A percentile compares a stretch with the other conserved stretches of the same genome.
Conservation (phyloP, 2,888 invertebrate genomes). For the Athalia circularis region DNA sequence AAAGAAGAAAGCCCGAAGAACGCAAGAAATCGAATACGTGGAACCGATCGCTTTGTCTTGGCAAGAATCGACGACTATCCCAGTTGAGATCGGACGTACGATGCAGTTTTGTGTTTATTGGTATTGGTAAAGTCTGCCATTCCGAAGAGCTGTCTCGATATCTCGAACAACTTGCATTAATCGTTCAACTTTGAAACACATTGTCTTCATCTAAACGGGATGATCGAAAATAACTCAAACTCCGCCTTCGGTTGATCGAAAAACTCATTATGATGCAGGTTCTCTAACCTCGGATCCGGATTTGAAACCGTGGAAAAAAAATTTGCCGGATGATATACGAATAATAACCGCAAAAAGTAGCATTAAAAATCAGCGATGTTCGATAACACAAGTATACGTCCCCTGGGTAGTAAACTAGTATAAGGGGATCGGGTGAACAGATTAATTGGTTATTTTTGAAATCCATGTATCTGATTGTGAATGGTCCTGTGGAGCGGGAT, state of each 20-base stretch:
- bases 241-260: neutral
- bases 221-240: neutral
- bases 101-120: slow-evolving; percentile 38
- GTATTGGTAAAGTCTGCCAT: slow-evolving; percentile 23
- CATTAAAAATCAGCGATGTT: neutral
- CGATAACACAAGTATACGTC: slow-evolving; percentile 29
- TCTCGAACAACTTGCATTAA: slow-evolving; percentile 37
- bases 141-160: neutral
- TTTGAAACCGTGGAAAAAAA: too few species aligned
- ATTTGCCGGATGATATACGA: too few species aligned
- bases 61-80: slow-evolving; percentile 38
- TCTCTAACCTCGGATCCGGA: too few species aligned
- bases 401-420: neutral
- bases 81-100: slow-evolving; percentile 34
- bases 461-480: slow-evolving; percentile 6
- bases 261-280: too few species aligned
- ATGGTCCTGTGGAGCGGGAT: neutral
- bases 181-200: slow-evolving; percentile 28
- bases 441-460: slow-evolving; percentile 32
- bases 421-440: slow-evolving; percentile 21
- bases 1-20: slow-evolving; percentile 38
- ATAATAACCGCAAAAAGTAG: neutral
- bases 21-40: slow-evolving; percentile 67
- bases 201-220: slow-evolving; percentile 23
- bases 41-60: slow-evolving; percentile 66